Percentiles rank a stretch among this genome's conserved stretches.
phyloP scores from a whole-genome alignment of 1,140 invertebrate genomes.

The Gryon sp. region DNA sequence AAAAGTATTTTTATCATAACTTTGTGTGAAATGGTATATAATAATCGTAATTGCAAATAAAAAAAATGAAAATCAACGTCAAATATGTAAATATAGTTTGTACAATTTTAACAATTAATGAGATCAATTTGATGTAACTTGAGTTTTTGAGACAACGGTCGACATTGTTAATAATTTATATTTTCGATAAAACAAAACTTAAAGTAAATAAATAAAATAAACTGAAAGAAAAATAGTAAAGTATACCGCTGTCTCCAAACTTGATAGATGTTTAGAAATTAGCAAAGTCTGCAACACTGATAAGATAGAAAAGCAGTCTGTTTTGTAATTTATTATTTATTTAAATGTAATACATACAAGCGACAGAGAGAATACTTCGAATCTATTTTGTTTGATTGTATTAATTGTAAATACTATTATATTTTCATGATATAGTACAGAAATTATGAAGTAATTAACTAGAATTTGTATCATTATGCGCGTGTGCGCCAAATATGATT shows the following conservation, averaged over 20 bases:
- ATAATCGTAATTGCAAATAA: too few species aligned
- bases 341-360: slow-evolving; percentile 17
- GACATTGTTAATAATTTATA: slow-evolving; percentile 51
- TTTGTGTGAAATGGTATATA: slow-evolving; percentile 49
- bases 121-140: slow-evolving; percentile 49
- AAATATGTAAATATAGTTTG: slow-evolving; percentile 63
- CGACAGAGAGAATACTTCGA: neutral
- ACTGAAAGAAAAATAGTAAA: slow-evolving; percentile 38
- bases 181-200: too few species aligned
- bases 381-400: neutral
- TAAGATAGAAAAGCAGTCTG: slow-evolving; percentile 15
- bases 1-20: slow-evolving; percentile 3
- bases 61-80: slow-evolving; percentile 22
- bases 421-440: neutral
- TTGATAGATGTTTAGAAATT: slow-evolving; percentile 44
- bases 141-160: slow-evolving; percentile 49
- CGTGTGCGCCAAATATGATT: too few species aligned
- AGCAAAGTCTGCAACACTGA: slow-evolving; percentile 27
- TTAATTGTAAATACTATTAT: slow-evolving; percentile 1
- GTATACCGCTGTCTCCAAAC: slow-evolving; percentile 48
- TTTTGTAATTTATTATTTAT: slow-evolving; percentile 52
- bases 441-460: too few species aligned
- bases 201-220: too few species aligned
- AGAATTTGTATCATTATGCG: too few species aligned
- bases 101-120: slow-evolving; percentile 48